Conservation (phyloP, 2,113 vertebrate genomes). For the Herpetotheres cachinnans region DNA sequence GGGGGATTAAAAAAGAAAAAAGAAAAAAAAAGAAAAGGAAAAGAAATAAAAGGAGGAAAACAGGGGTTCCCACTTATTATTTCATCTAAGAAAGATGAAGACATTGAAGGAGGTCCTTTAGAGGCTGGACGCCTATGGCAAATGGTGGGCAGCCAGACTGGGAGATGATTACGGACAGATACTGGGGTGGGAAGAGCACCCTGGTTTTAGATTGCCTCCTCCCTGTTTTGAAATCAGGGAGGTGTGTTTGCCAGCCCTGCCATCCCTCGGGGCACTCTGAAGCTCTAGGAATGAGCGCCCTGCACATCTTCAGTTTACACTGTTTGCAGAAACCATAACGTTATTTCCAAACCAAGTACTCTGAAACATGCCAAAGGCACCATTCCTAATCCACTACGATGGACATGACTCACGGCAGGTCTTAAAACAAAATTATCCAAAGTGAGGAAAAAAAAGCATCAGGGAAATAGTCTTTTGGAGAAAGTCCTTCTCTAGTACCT, state of each 20-base stretch:
- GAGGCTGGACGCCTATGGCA: background rate
- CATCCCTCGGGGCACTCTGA: background rate
- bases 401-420: constrained; percentile 51
- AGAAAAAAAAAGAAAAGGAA: too few species aligned
- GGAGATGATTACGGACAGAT: background rate
- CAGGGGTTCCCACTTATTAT: background rate
- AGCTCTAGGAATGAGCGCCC: constrained; percentile 3
- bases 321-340: constrained; percentile 45
- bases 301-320: constrained; percentile 54
- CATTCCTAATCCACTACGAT: constrained; percentile 52
- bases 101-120: background rate
- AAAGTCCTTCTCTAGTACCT: constrained; percentile 45
- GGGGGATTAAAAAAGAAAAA: fast-evolving
- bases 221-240: background rate
- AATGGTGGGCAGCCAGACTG: background rate
- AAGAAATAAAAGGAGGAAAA: background rate
- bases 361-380: constrained; percentile 59
- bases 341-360: constrained; percentile 53
- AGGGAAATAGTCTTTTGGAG: constrained; percentile 35
- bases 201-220: background rate
- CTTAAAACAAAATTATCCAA: constrained; percentile 53
- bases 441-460: background rate
- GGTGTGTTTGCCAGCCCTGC: background rate
- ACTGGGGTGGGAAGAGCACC: background rate
- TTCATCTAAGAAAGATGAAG: background rate